Conservation (phyloP, 2,797 vertebrate genomes). For the Natrix natrix region DNA sequence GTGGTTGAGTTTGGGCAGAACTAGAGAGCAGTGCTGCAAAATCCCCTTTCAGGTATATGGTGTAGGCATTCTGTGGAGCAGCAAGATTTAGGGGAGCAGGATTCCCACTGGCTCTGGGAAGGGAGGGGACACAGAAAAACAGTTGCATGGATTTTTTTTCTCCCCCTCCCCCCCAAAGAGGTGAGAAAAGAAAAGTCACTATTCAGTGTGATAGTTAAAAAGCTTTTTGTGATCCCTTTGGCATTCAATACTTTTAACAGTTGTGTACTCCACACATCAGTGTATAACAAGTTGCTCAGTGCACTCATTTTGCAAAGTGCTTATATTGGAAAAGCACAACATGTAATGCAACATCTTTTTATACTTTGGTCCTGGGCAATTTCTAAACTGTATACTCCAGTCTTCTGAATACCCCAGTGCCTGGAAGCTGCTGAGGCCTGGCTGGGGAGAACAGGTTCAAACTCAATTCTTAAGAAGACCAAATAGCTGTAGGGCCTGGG, state of each 20-base stretch:
- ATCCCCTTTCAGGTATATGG: neutral
- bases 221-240: constrained; percentile 1
- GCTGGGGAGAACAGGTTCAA: neutral
- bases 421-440: neutral
- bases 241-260: neutral
- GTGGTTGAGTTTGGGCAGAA: neutral
- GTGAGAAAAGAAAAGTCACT: neutral
- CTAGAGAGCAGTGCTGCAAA: neutral
- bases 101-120: neutral
- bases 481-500: neutral
- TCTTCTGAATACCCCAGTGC: neutral
- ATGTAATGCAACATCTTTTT: neutral
- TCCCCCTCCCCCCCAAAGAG: neutral
- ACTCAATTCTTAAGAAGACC: neutral
- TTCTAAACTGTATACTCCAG: neutral
- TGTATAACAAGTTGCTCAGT: constrained; percentile 1
- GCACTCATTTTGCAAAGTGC: neutral
- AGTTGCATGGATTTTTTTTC: neutral
- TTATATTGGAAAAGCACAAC: neutral
- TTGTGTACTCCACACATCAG: neutral
- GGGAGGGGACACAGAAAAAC: neutral
- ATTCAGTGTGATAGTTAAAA: neutral
- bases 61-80: neutral
- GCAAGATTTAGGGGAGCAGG: neutral
- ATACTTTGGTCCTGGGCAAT: neutral